Base-by-base conservation (phyloP, 2,888 invertebrate species). In the Xestia sexstrigata region DNA sequence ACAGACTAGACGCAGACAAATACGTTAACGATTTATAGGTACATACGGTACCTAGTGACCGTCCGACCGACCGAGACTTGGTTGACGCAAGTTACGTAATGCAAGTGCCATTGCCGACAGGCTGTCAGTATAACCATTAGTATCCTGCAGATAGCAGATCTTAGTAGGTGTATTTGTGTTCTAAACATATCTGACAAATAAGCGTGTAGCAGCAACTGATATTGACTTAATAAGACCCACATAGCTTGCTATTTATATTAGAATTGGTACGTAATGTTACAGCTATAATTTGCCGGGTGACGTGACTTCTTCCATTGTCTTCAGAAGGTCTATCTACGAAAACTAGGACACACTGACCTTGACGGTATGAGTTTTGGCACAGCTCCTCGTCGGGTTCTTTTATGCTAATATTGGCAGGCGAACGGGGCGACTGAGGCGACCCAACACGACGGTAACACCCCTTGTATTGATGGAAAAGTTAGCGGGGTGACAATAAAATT, bases 341-440 rank as follows among this genome's bases (percentile, higher is more conserved):
- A 88, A 77, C 76, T 81, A 80, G 89, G 72, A 85, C 82, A 78
- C 69, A 47, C 63, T 70, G 79, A 76, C 87, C 87, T 87, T 88
- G 88, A 80, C 69, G 65, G 69, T 77, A 73, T 77, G 68, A 75
- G 72, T 82, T 85, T 87, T 88, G 89, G 89, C 87, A 83, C 75
- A 79, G 71, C 62, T 76, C 78, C 69, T 83, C 71, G 76, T 71
- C 72, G 76, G 63, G 67, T 65, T 85, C 70, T 62, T 77, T 83
- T 82, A 83, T 83, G 83, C 74, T 89, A 85, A 87, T 82, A 77
- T 70, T 82, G 86, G 76, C 85, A 39, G 70, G 63, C 70, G 69
- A 77, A 66, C 60, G 45, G 23, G 47, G 20, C 47, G 26, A 66
- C 67, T 71, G 45, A n/a, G 35, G 30, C 79, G 70, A 78, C 76